phyloP scores from a whole-genome alignment of 1,140 invertebrate species.

The Lepidurus arcticus region DNA sequence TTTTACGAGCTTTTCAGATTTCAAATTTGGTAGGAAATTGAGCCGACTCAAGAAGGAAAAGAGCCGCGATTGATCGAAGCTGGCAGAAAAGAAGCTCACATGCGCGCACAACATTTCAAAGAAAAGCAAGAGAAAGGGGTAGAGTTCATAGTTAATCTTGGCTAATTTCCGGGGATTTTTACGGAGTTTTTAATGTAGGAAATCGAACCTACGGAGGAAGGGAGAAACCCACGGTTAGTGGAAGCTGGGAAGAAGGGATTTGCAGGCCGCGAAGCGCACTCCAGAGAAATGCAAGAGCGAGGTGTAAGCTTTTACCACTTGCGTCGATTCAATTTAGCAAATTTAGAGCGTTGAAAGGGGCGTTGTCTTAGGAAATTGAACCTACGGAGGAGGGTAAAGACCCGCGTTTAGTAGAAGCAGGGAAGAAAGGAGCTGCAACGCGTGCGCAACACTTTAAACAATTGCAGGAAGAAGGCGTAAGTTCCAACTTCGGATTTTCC shows the following conservation, averaged over 20 bases:
- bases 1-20: not conserved
- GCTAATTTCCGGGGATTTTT: not conserved
- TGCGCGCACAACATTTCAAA: slow-evolving; percentile 24
- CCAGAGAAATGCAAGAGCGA: slow-evolving; percentile 15
- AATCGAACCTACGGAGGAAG: slow-evolving; percentile 30
- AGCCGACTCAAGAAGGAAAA: slow-evolving; percentile 22
- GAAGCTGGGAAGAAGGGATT: slow-evolving; percentile 28
- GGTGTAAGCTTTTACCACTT: not conserved
- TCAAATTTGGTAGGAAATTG: slow-evolving; percentile 21
- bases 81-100: slow-evolving; percentile 20
- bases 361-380: slow-evolving; percentile 16
- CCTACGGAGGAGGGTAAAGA: slow-evolving; percentile 31
- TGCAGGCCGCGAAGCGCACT: slow-evolving; percentile 15
- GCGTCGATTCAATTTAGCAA: not conserved
- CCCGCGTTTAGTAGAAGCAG: slow-evolving; percentile 30
- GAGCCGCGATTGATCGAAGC: slow-evolving; percentile 26
- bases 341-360: not conserved
- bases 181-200: not conserved
- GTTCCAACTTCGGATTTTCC: not conserved
- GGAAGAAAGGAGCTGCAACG: slow-evolving; percentile 29
- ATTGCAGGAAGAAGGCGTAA: slow-evolving; percentile 29
- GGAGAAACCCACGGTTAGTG: slow-evolving; percentile 25
- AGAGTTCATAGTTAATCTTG: not conserved
- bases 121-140: slow-evolving; percentile 24
- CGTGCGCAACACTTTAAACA: slow-evolving; percentile 29